phyloP scores from a whole-genome alignment of 2,113 vertebrate species.

The Micronycteris hirsuta region DNA sequence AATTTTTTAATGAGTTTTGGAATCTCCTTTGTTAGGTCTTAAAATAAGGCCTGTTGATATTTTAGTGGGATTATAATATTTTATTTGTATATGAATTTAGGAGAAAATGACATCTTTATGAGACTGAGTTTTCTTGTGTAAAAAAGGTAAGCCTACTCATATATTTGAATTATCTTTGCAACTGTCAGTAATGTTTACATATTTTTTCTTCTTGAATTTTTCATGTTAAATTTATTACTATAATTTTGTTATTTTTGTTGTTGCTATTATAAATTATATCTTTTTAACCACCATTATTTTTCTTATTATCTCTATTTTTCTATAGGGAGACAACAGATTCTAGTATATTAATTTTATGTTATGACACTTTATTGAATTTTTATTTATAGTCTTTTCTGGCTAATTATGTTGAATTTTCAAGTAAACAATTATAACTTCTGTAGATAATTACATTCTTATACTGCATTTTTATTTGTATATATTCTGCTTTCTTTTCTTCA shows the following conservation, averaged over 20 bases:
- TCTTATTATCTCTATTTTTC: not conserved
- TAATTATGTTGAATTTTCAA: not conserved
- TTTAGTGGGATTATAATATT: not conserved
- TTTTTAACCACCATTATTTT: slow-evolving; percentile 18
- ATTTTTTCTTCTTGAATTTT: not conserved
- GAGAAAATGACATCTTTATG: not conserved
- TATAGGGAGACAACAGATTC: not conserved
- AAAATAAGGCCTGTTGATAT: not conserved
- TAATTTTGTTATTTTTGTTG: not conserved
- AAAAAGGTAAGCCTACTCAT: not conserved
- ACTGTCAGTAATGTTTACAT: not conserved
- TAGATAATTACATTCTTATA: not conserved
- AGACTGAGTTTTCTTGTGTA: not conserved
- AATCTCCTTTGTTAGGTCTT: not conserved
- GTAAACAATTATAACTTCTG: not conserved
- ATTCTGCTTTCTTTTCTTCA: not conserved
- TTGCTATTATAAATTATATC: not conserved
- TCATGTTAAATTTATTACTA: slow-evolving; percentile 8
- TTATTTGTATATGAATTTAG: not conserved
- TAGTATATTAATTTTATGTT: not conserved
- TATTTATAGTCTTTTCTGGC: not conserved
- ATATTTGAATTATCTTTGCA: not conserved
- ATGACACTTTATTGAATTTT: slow-evolving; percentile 10
- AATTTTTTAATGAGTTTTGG: not conserved
- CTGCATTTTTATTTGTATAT: not conserved